Evolutionary conservation across 2,888 invertebrate species (phyloP), one percentile per base, ranked within the genome.

Genomic region (Cyaniris semiargus): DNA sequence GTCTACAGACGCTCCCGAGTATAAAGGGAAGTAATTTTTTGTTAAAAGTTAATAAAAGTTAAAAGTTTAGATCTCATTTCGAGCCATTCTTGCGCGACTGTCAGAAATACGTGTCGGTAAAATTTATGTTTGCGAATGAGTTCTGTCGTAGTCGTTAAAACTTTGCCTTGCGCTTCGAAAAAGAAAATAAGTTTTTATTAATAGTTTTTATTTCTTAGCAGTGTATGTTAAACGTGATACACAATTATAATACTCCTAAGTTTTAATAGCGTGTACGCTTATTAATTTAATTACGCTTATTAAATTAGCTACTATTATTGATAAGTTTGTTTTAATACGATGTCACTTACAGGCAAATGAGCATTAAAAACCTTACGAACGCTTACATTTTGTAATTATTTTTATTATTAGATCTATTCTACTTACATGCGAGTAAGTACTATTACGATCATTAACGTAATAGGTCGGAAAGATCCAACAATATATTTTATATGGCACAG

Each of bases 121-220:
- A 86, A 87, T 85, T 84, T 85, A 85, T 86, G 84, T 83, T 81
- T 80, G 80, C 80, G 82, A 83, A 86, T 86, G 85, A 86, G 84
- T 83, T 84, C 84, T 83, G 82, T 81, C 81, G 81, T 80, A 81
- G 81, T 83, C 83, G 85, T 83, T 86, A 84, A 87, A 88, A 89
- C 89, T 87, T 88, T 86, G 53, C 58, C 79, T 76, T 27, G 66
- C 58, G 60, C 72, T 77, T 71, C 60, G 66, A 44, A 34, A 76
- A 77, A 77, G 76, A 78, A 71, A 74, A 53, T 74, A 74, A 74
- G 74, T 74, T 74, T 72, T 74, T 53, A 74, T 74, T 74, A 74
- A 74, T 74, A 74, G 74, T 75, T 78, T 79, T 79, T 79, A 78
- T 76, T 75, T 48, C 76, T 53, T 38, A 72, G 60, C 60, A 72